Conservation (phyloP, 2,888 invertebrate species). For the Orgyia antiqua region DNA sequence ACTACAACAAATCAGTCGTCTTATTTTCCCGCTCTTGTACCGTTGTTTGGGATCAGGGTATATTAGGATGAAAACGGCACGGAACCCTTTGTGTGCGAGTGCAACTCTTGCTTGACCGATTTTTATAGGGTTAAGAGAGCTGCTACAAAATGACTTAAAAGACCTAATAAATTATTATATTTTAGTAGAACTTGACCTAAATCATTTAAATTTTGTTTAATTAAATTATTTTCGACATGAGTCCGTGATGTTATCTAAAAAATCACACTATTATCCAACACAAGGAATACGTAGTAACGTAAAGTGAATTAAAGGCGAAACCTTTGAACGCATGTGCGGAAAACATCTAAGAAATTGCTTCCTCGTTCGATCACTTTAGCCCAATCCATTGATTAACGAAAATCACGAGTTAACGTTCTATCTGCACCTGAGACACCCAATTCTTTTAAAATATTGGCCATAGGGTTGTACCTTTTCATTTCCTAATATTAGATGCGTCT, state of each 20-base stretch:
- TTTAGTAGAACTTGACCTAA: not conserved
- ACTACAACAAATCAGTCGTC: too few species aligned
- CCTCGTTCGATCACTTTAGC: conserved; percentile 36
- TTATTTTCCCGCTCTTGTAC: too few species aligned
- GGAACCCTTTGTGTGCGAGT: too few species aligned
- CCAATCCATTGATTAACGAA: conserved; percentile 60
- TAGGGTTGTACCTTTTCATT: conserved; percentile 24
- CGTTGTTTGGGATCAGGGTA: too few species aligned
- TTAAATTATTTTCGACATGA: not conserved
- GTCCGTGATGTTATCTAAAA: conserved; percentile 5
- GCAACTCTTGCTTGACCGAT: too few species aligned
- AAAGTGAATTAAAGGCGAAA: conserved; percentile 19
- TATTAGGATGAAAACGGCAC: too few species aligned
- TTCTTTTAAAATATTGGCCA: conserved; percentile 39
- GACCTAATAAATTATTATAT: not conserved
- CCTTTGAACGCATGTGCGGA: conserved; percentile 27
- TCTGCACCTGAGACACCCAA: conserved; percentile 49
- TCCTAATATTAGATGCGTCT: too few species aligned
- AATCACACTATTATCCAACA: conserved; percentile 20
- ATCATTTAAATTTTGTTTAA: too few species aligned
- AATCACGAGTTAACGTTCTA: conserved; percentile 49
- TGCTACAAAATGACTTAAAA: too few species aligned
- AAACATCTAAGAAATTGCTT: conserved; percentile 63
- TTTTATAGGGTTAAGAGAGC: too few species aligned
- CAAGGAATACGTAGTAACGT: conserved; percentile 19